Percentiles rank a stretch among this genome's conserved stretches.
Conservation (phyloP, 1,140 invertebrate genomes). For the Drosophila arizonae region DNA sequence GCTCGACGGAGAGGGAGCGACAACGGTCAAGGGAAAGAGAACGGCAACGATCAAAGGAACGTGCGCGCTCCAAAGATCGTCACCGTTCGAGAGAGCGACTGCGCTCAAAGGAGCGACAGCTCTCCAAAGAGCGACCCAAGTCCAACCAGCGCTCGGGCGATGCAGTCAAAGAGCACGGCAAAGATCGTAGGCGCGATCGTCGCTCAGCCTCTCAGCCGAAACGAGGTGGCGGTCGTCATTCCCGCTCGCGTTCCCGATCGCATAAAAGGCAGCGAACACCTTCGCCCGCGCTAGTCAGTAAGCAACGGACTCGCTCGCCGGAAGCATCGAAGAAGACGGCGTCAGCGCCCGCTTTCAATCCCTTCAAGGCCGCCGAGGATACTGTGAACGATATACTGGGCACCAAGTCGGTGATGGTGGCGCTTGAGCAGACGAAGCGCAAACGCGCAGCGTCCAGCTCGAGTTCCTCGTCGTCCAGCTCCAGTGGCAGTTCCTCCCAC, state of each 20-base stretch:
- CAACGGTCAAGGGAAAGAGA: not conserved
- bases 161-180: slow-evolving; percentile 27
- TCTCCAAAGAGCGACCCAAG: slow-evolving; percentile 30
- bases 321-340: slow-evolving; percentile 41
- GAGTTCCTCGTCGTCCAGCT: slow-evolving; percentile 55
- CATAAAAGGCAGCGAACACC: slow-evolving; percentile 24
- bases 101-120: slow-evolving; percentile 4
- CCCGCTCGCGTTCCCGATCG: slow-evolving; percentile 36
- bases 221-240: slow-evolving; percentile 18
- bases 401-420: slow-evolving; percentile 69
- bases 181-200: slow-evolving; percentile 38
- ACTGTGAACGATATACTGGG: slow-evolving; percentile 71
- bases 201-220: slow-evolving; percentile 30
- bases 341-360: slow-evolving; percentile 57
- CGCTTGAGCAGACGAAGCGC: slow-evolving; percentile 64
- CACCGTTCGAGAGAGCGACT: slow-evolving; percentile 14
- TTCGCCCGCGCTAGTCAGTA: not conserved
- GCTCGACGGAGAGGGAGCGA: slow-evolving; percentile 16
- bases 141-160: slow-evolving; percentile 8
- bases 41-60: not conserved
- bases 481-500: slow-evolving; percentile 45
- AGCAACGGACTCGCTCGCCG: slow-evolving; percentile 35
- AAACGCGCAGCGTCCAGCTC: slow-evolving; percentile 53
- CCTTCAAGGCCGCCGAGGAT: slow-evolving; percentile 70
- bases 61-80: slow-evolving; percentile 9